Conservation (phyloP, 2,797 vertebrate species). For the Eidolon dupreanum region DNA sequence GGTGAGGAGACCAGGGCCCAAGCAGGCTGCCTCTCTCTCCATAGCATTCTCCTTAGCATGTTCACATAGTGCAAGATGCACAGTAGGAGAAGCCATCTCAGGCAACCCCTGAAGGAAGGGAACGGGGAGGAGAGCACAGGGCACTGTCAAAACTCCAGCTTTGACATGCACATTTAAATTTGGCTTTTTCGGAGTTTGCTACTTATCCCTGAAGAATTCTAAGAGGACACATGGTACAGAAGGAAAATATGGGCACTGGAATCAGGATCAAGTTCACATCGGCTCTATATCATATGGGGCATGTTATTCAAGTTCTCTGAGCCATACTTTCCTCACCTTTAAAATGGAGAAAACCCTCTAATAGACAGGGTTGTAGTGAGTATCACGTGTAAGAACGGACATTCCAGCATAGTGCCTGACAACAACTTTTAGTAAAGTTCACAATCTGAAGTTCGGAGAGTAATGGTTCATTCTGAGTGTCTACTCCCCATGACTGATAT, state of each 20-base stretch:
- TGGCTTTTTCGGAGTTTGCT: background rate
- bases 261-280: background rate
- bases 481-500: background rate
- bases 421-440: constrained; percentile 6
- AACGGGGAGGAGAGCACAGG: background rate
- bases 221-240: background rate
- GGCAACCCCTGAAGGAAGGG: background rate
- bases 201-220: background rate
- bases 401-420: background rate
- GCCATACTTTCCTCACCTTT: background rate
- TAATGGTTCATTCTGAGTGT: background rate
- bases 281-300: background rate
- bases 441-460: background rate
- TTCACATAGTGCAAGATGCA: background rate
- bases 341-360: background rate
- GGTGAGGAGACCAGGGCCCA: background rate
- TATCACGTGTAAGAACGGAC: background rate
- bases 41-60: background rate
- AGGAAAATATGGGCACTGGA: background rate
- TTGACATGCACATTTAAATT: background rate
- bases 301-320: background rate
- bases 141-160: background rate
- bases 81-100: background rate
- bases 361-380: background rate
- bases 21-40: background rate